These are phyloP conservation scores for Orthosia gracilis DNA, from an alignment of 2,888 invertebrate species.

Conservation along the genomic window DNA sequence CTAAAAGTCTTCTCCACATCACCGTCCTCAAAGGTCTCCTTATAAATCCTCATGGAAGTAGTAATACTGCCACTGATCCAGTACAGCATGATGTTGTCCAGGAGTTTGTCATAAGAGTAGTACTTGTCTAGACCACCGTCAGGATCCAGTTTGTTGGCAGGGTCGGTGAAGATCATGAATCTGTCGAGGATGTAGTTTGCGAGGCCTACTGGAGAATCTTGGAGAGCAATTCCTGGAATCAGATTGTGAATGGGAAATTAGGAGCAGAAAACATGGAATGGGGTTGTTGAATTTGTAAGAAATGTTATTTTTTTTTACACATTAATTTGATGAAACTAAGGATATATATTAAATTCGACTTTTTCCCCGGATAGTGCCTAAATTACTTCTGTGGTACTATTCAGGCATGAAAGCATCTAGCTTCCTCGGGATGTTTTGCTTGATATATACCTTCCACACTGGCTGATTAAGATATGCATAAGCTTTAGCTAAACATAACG, in stretches of 20 bases:
- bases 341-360: too few species aligned
- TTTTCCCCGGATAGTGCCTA: too few species aligned
- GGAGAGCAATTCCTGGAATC: constrained; percentile 92
- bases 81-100: constrained; percentile 91
- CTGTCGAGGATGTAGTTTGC: constrained; percentile 97
- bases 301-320: too few species aligned
- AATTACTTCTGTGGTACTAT: too few species aligned
- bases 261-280: background rate
- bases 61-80: constrained; percentile 89
- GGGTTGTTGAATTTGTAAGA: too few species aligned
- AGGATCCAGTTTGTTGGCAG: constrained; percentile 83
- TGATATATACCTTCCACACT: too few species aligned
- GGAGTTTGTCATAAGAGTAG: constrained; percentile 79
- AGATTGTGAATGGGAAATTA: background rate
- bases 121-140: constrained; percentile 92
- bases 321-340: too few species aligned
- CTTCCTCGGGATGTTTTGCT: too few species aligned
- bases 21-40: constrained; percentile 89
- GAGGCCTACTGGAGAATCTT: constrained; percentile 95
- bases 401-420: too few species aligned
- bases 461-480: too few species aligned
- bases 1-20: constrained; percentile 78
- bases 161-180: constrained; percentile 93
- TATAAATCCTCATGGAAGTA: constrained; percentile 91
- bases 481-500: too few species aligned